Conservation (phyloP, 2,113 vertebrate species). For the Oreochromis tanganicae region DNA sequence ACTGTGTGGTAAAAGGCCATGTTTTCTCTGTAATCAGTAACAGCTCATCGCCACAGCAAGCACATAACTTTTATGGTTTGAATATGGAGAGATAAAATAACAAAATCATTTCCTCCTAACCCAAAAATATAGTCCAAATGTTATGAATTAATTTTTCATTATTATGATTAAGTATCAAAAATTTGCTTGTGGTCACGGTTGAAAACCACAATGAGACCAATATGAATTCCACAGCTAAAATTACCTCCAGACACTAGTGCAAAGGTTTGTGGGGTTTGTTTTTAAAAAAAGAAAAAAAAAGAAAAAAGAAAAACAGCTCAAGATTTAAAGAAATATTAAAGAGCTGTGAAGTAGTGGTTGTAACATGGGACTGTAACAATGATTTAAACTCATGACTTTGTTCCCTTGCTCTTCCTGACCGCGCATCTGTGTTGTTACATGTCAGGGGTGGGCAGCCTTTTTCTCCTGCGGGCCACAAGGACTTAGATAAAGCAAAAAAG, state of each 20-base stretch:
- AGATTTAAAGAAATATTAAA: not conserved
- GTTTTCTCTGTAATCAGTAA: not conserved
- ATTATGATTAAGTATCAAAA: not conserved
- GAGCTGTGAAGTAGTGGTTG: not conserved
- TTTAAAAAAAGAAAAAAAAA: no score
- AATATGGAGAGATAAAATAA: not conserved
- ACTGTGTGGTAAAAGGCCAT: not conserved
- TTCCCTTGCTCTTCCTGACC: not conserved
- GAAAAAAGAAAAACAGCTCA: not conserved
- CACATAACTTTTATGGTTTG: not conserved
- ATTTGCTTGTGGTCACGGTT: not conserved
- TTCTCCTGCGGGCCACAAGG: no score
- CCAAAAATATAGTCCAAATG: not conserved
- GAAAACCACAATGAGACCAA: not conserved
- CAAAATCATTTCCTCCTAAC: not conserved
- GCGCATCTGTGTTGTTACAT: not conserved
- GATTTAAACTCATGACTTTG: not conserved
- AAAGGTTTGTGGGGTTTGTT: accelerated
- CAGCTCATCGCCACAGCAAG: not conserved
- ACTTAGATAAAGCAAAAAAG: no score
- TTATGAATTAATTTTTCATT: not conserved
- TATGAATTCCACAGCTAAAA: not conserved
- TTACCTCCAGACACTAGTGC: not conserved
- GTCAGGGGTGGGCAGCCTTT: not conserved
- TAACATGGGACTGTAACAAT: not conserved